Percentiles rank a stretch among this genome's conserved stretches.
Conservation (phyloP, 2,113 vertebrate species). For the Sminthopsis crassicaudata region DNA sequence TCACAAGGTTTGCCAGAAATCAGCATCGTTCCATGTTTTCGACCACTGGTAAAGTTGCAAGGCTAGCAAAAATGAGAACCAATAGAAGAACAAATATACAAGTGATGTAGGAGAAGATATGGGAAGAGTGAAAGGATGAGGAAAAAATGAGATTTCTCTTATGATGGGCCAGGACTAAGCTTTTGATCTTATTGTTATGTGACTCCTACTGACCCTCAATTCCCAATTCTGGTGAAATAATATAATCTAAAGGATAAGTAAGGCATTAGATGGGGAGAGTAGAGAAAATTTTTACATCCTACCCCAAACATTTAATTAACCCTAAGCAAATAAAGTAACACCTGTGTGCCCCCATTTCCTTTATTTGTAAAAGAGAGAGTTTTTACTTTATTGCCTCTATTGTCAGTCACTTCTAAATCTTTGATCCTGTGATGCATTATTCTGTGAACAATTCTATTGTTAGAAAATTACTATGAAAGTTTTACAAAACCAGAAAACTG, state of each 20-base stretch:
- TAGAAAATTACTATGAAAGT: background rate
- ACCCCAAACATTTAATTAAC: background rate
- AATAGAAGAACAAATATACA: constrained; percentile 53
- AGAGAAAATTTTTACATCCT: background rate
- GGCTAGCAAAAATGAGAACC: constrained; percentile 61
- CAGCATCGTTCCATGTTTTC: background rate
- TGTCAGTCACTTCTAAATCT: background rate
- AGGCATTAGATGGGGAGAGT: background rate
- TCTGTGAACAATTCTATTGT: background rate
- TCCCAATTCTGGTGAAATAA: background rate
- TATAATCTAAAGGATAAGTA: background rate
- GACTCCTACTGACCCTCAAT: background rate
- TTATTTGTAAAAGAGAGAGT: background rate
- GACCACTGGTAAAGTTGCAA: constrained; percentile 53
- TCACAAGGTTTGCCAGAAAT: constrained; percentile 11
- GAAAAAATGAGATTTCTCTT: background rate
- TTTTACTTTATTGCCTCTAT: background rate
- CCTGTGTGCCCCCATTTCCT: background rate
- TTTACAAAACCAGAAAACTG: background rate
- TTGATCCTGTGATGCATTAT: background rate
- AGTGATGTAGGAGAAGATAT: constrained; percentile 53
- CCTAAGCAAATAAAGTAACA: background rate
- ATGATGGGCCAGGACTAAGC: background rate
- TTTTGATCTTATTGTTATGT: background rate
- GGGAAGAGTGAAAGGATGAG: background rate